Evolutionary conservation across 1,140 invertebrate species (phyloP).

Genomic region (Teleogryllus occipitalis): DNA sequence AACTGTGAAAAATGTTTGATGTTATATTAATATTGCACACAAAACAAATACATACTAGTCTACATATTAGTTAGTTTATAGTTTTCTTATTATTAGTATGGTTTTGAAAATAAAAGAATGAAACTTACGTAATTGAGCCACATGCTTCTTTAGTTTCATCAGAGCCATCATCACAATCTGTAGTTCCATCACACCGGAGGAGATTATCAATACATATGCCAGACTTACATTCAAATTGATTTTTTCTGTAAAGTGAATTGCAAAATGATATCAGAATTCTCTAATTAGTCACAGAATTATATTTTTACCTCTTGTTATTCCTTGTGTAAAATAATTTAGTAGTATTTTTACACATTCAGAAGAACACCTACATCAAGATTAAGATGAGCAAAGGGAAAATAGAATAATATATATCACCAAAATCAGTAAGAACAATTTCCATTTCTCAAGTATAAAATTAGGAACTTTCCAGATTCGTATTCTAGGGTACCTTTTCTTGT

Average conservation of each 20-base stretch:
- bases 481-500: too few relatives aligned
- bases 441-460: too few relatives aligned
- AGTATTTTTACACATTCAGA: too few relatives aligned
- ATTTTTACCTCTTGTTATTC: too few relatives aligned
- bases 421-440: too few relatives aligned
- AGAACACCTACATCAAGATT: too few relatives aligned
- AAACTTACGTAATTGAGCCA: conserved; percentile 19
- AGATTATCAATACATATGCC: conserved; percentile 46
- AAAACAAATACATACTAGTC: not conserved
- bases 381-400: too few relatives aligned
- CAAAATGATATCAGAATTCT: not conserved
- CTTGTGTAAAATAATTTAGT: too few relatives aligned
- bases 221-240: conserved; percentile 44
- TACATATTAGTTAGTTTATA: not conserved
- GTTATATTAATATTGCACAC: not conserved
- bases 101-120: not conserved
- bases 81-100: not conserved
- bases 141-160: conserved; percentile 47
- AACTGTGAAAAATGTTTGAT: not conserved
- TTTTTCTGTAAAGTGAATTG: conserved; percentile 22
- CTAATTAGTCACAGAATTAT: too few relatives aligned
- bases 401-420: too few relatives aligned
- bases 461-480: too few relatives aligned
- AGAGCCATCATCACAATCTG: conserved; percentile 56
- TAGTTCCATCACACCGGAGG: conserved; percentile 54